Percentiles rank a stretch among this genome's conserved stretches.
These are phyloP conservation scores for Cataglyphis livida DNA, from an alignment of 2,888 invertebrate genomes.

Conservation along the genomic window DNA sequence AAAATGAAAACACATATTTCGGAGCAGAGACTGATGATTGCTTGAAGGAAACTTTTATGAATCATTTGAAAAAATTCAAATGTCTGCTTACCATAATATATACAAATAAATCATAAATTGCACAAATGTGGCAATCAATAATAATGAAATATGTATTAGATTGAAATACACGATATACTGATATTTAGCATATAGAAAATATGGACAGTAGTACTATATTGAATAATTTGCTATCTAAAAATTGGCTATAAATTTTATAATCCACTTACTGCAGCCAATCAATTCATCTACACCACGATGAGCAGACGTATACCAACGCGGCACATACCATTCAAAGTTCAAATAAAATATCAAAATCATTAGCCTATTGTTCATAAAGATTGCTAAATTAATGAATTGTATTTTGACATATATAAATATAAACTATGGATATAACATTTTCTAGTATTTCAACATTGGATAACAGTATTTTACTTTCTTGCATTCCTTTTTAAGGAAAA, in stretches of 20 bases:
- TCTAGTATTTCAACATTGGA: slow-evolving; percentile 18
- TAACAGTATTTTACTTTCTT: slow-evolving; percentile 38
- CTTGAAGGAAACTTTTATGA: not conserved
- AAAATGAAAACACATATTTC: slow-evolving; percentile 1
- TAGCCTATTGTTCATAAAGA: slow-evolving; percentile 32
- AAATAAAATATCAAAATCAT: slow-evolving; percentile 64
- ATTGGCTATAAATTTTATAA: slow-evolving; percentile 50
- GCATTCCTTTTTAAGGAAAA: slow-evolving; percentile 25
- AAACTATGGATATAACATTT: not conserved
- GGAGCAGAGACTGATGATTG: not conserved
- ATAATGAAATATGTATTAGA: slow-evolving; percentile 1
- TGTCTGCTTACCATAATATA: slow-evolving; percentile 6
- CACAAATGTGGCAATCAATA: not conserved
- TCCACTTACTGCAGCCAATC: slow-evolving; percentile 85
- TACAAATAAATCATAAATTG: slow-evolving; percentile 21
- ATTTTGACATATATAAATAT: not conserved
- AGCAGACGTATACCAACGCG: slow-evolving; percentile 68
- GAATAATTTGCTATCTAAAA: slow-evolving; percentile 55
- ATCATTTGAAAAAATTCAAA: not conserved
- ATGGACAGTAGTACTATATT: slow-evolving; percentile 35
- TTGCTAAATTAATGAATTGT: slow-evolving; percentile 4
- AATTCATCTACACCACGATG: slow-evolving; percentile 81
- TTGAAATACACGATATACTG: not conserved
- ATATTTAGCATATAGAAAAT: slow-evolving; percentile 29
- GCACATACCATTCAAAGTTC: slow-evolving; percentile 70